Conservation (phyloP, 2,113 vertebrate species). For the Trogon melanurus region DNA sequence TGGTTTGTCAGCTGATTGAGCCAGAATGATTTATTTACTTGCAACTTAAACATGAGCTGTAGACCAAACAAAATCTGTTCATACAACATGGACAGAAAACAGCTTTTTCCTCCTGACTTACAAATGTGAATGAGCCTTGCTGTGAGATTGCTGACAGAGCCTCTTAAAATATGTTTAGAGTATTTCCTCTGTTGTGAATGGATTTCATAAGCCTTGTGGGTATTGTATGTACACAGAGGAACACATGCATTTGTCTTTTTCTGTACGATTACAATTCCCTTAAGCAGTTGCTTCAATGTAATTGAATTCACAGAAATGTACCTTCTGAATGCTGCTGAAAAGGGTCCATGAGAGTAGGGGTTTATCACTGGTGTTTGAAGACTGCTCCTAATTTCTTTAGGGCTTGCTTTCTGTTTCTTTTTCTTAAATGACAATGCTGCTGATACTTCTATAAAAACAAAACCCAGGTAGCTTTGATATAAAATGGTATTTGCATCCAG, state of each 20-base stretch:
- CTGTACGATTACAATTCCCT: neutral
- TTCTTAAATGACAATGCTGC: neutral
- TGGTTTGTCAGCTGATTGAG: conserved; percentile 48
- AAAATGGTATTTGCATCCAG: neutral
- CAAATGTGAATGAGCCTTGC: conserved; percentile 34
- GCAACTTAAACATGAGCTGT: conserved; percentile 50
- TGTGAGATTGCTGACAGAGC: conserved; percentile 12
- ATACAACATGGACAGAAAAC: conserved; percentile 23
- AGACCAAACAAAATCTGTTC: conserved; percentile 70
- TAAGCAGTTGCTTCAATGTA: neutral
- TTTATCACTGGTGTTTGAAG: neutral
- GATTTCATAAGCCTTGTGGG: conserved; percentile 5
- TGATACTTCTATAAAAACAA: neutral
- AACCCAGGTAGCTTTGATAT: neutral
- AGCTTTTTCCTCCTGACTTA: conserved; percentile 34
- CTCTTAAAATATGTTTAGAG: conserved; percentile 26
- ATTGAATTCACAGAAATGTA: neutral
- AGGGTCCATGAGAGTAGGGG: neutral
- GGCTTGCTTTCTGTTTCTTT: neutral
- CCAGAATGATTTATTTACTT: conserved; percentile 56
- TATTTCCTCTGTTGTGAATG: neutral
- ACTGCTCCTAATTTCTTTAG: neutral
- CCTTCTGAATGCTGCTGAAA: neutral
- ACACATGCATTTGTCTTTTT: neutral
- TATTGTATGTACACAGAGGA: neutral